Percentiles rank a stretch among this genome's conserved stretches.
phyloP scores from a whole-genome alignment of 2,113 vertebrate genomes.

The Burhinus bistriatus region DNA sequence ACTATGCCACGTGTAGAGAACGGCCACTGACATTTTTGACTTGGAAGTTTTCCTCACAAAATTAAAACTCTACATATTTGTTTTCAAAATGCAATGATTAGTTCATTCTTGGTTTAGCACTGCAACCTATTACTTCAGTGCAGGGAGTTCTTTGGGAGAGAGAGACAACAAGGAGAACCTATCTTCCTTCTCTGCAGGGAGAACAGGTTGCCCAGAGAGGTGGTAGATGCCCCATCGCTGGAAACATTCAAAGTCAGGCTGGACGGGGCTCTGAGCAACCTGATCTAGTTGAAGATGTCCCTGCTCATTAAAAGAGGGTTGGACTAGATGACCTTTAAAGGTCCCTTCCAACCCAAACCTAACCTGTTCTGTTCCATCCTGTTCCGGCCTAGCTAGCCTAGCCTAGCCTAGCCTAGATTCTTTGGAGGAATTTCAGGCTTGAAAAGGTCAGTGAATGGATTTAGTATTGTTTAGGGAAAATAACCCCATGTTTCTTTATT shows the following conservation, averaged over 20 bases:
- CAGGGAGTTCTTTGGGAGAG: not conserved
- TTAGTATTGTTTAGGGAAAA: not conserved
- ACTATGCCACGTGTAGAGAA: not conserved
- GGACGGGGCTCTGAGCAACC: not conserved
- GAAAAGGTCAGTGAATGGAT: not conserved
- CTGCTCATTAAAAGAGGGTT: not conserved
- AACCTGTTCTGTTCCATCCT: too few species aligned
- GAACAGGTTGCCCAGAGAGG: not conserved
- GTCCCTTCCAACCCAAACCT: not conserved
- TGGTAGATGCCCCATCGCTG: not conserved
- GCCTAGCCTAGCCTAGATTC: not conserved
- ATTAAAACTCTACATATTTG: not conserved
- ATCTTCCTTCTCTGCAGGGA: not conserved
- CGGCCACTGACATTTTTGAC: not conserved
- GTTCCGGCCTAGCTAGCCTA: not conserved
- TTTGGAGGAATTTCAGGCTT: not conserved
- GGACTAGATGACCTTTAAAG: not conserved
- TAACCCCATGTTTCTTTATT: not conserved
- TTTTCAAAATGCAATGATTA: not conserved
- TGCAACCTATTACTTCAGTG: not conserved
- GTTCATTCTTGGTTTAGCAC: not conserved
- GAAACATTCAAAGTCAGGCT: not conserved
- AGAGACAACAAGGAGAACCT: not conserved
- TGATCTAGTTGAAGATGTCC: not conserved
- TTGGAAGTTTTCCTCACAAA: not conserved